phyloP scores from a whole-genome alignment of 1,140 invertebrate genomes.

The Drosophila equinoxialis region DNA sequence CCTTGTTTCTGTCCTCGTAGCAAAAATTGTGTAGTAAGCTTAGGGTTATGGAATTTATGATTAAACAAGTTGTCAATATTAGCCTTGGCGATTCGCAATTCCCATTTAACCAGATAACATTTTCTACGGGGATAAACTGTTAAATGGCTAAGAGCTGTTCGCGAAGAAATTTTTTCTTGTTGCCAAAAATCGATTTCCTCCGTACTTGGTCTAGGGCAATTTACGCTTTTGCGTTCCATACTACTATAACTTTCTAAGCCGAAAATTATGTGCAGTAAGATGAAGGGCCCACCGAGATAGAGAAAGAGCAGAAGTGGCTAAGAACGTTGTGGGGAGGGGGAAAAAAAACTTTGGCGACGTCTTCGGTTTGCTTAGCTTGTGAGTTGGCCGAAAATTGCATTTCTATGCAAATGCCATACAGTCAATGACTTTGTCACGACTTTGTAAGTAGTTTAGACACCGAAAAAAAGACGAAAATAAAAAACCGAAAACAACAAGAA shows the following conservation, averaged over 20 bases:
- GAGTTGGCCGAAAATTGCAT: constrained; percentile 72
- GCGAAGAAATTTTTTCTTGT: constrained; percentile 21
- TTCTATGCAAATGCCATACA: constrained; percentile 78
- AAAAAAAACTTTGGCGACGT: constrained; percentile 25
- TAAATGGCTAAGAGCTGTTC: constrained; percentile 50
- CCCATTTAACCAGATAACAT: constrained; percentile 13
- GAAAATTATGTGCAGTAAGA: constrained; percentile 22
- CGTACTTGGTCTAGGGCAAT: constrained; percentile 35
- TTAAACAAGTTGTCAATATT: constrained; percentile 72
- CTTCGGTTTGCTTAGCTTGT: constrained; percentile 35
- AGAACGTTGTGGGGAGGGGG: no score
- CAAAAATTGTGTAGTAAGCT: constrained; percentile 52
- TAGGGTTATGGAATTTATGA: constrained; percentile 72
- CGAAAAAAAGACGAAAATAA: constrained; percentile 15
- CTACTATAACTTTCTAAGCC: constrained; percentile 70
- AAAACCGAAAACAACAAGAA: constrained; percentile 16
- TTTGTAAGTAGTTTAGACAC: constrained; percentile 71
- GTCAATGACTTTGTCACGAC: constrained; percentile 80
- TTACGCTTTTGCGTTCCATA: constrained; percentile 11
- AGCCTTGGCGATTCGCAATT: constrained; percentile 32
- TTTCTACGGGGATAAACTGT: constrained; percentile 57
- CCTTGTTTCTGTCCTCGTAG: constrained; percentile 1
- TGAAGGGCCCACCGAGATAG: constrained; percentile 2
- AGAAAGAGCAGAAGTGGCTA: neutral
- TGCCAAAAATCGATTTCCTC: constrained; percentile 65